These are phyloP conservation scores for Zoroaster sp. DNA, from an alignment of 53 echinoderm and acorn worm species.

Conservation along the genomic window DNA sequence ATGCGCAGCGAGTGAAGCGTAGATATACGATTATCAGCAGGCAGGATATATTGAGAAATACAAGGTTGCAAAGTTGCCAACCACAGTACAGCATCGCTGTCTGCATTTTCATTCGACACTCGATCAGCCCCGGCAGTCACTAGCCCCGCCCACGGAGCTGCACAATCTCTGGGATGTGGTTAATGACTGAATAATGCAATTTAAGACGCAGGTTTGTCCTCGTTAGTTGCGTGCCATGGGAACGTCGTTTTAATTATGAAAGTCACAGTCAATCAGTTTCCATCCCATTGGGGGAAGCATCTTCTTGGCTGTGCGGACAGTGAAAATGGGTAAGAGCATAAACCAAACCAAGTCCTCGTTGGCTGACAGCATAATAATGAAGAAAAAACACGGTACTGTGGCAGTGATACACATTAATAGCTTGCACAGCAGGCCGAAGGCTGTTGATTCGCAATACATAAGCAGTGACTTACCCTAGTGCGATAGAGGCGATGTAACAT, in stretches of 20 bases:
- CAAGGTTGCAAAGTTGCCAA: not conserved
- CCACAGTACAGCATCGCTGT: not conserved
- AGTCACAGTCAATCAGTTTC: not conserved
- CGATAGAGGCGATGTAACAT: not conserved
- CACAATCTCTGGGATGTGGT: not conserved
- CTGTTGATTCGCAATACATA: not conserved
- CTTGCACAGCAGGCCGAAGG: not conserved
- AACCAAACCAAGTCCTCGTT: not conserved
- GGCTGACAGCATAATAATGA: not conserved
- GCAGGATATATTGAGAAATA: not conserved
- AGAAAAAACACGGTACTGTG: not conserved
- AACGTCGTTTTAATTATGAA: slow-evolving; percentile 15
- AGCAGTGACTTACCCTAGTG: not conserved
- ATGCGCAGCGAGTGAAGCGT: not conserved
- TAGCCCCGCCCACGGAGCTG: slow-evolving; percentile 22
- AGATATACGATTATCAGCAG: not conserved
- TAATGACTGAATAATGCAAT: slow-evolving; percentile 33
- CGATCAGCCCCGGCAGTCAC: not conserved
- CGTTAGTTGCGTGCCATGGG: slow-evolving; percentile 9
- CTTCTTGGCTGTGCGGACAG: not conserved
- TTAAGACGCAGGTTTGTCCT: not conserved
- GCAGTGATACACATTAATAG: not conserved
- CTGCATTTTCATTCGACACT: not conserved
- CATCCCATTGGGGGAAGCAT: not conserved
- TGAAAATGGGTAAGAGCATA: not conserved